A percentile compares a stretch with the other conserved stretches of the same genome.
These are phyloP conservation scores for Synodontis membranacea DNA, from an alignment of 2,113 vertebrate genomes.

Conservation along the genomic window DNA sequence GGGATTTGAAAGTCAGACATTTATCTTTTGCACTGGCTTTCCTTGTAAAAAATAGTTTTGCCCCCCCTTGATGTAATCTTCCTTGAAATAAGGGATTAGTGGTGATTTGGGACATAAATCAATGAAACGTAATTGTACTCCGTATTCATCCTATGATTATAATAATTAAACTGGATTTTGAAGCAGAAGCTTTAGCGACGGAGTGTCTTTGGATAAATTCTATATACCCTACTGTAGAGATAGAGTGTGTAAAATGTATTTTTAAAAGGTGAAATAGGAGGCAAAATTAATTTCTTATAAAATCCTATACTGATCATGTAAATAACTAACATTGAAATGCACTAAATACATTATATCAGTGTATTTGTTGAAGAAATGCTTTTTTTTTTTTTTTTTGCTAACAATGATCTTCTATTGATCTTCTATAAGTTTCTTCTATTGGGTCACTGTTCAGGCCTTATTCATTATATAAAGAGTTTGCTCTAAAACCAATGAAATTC, in stretches of 20 bases:
- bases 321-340: not conserved
- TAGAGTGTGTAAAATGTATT: not conserved
- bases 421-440: not conserved
- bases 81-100: not conserved
- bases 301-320: not conserved
- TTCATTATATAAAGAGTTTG: not conserved
- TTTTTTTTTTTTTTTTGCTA: not conserved
- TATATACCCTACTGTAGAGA: slow-evolving; percentile 52
- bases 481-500: not conserved
- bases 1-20: slow-evolving; percentile 49
- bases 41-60: slow-evolving; percentile 6
- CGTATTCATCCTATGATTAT: slow-evolving; percentile 9
- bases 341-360: not conserved
- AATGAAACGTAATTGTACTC: not conserved
- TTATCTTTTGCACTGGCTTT: slow-evolving; percentile 20
- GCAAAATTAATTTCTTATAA: not conserved
- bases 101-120: slow-evolving; percentile 2
- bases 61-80: not conserved
- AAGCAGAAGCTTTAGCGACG: slow-evolving; percentile 44
- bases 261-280: slow-evolving; percentile 13
- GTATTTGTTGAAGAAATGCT: not conserved
- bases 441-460: not conserved
- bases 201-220: slow-evolving; percentile 61
- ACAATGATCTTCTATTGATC: not conserved
- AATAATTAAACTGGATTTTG: slow-evolving; percentile 20